These are phyloP conservation scores for Bugula neritina DNA, from an alignment of 2,888 invertebrate species.

Conservation along the genomic window DNA sequence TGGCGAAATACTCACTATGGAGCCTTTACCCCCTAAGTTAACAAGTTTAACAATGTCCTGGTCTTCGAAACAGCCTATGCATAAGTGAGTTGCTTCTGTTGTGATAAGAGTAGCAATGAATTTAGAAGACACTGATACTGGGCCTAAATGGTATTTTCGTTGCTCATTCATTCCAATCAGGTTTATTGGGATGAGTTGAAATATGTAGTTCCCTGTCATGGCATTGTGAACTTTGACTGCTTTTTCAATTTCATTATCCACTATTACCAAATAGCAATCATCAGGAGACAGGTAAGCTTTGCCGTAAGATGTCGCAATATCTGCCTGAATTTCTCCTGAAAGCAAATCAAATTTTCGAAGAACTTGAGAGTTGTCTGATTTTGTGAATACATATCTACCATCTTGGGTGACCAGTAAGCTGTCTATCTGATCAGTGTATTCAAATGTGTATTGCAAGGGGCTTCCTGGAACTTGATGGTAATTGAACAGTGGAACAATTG, in stretches of 20 bases:
- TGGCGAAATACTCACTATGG: conserved; percentile 43
- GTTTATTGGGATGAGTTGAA: conserved; percentile 49
- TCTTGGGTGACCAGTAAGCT: conserved; percentile 37
- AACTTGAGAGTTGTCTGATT: conserved; percentile 37
- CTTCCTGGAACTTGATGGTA: conserved; percentile 47
- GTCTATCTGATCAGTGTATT: conserved; percentile 34
- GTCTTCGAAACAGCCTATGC: conserved; percentile 41
- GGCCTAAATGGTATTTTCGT: conserved; percentile 37
- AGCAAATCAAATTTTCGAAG: conserved; percentile 42
- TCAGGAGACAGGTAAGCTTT: conserved; percentile 43
- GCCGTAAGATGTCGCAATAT: conserved; percentile 44
- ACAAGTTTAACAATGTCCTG: conserved; percentile 43
- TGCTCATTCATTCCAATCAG: conserved; percentile 42
- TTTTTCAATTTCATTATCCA: conserved; percentile 46
- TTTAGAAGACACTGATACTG: conserved; percentile 23
- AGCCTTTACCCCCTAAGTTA: conserved; percentile 41
- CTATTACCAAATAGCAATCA: conserved; percentile 40
- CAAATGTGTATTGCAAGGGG: conserved; percentile 42
- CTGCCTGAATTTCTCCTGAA: conserved; percentile 38
- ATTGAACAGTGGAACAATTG: conserved; percentile 46
- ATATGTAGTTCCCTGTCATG: conserved; percentile 42
- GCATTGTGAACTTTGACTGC: conserved; percentile 46
- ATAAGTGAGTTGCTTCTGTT: conserved; percentile 45
- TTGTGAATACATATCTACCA: conserved; percentile 38
- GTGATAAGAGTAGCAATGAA: conserved; percentile 41